Conservation (phyloP, 2,797 vertebrate genomes). For the Synaphobranchus kaupii region DNA sequence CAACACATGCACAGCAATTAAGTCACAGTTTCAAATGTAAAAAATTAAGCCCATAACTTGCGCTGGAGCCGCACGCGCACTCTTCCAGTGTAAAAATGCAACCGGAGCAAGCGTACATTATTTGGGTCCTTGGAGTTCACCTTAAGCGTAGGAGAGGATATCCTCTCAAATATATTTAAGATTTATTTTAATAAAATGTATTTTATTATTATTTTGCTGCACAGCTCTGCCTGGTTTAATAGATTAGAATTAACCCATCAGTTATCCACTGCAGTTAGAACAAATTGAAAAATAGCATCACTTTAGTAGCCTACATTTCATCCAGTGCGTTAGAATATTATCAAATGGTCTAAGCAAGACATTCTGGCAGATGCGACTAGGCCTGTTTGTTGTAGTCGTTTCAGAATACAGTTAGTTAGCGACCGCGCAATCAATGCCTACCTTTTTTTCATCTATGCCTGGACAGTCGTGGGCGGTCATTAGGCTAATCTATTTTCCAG, state of each 20-base stretch:
- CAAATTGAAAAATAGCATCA: neutral
- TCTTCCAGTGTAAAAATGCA: neutral
- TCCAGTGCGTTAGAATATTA: neutral
- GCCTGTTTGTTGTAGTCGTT: neutral
- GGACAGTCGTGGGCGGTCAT: conserved; percentile 26
- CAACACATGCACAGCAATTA: neutral
- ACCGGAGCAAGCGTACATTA: neutral
- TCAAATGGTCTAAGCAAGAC: neutral
- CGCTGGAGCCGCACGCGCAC: neutral
- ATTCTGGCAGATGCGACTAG: neutral
- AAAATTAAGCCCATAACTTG: neutral
- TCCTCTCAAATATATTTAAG: neutral
- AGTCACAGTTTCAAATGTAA: neutral
- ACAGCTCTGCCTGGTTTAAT: neutral
- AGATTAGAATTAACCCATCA: neutral
- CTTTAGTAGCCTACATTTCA: neutral
- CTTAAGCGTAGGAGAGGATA: neutral
- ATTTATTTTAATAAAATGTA: neutral
- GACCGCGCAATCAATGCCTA: conserved; percentile 37
- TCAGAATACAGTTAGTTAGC: conserved; percentile 9
- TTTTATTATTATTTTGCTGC: neutral
- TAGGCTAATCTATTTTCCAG: conserved; percentile 27
- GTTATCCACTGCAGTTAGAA: neutral
- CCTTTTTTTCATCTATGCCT: conserved; percentile 35
- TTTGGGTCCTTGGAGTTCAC: neutral